Base-by-base conservation (phyloP, 2,113 vertebrate species). In the Psophia crepitans region DNA sequence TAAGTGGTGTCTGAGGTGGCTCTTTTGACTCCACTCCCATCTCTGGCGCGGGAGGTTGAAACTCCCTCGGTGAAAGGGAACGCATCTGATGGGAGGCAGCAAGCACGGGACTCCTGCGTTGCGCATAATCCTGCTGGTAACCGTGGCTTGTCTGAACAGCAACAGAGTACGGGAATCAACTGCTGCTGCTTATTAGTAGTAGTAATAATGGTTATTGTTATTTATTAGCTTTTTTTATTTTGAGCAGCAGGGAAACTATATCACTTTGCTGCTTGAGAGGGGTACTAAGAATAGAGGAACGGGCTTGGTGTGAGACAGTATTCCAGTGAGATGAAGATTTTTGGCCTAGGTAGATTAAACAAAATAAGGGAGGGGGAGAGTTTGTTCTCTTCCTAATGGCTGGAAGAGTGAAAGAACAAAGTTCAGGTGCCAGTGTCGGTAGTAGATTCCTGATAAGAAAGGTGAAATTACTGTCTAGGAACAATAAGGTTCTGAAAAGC, bases 1-100 rank as follows among this genome's bases (percentile, higher is more conserved):
- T 43, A 39, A 18, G 2, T 14, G 13, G 39, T n/a, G 51, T 24
- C 30, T 0, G 2, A 21, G 30, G 7, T 27, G 19, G 20, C 51
- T 58, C 12, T 79, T 41, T 30, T 28, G 71, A 9, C 70, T 65
- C 39, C 26, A 28, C 0, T 3, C 49, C 39, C 28, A 5, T 26
- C 60, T 49, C 61, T 75, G 65, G 12, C 32, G 23, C 5, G 63
- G 56, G 66, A 66, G 54, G 33, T 2, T 43, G 85, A 43, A 84
- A 84, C n/a, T 37, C 41, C 35, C 3, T 12, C 9, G 20, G 8
- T 33, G 11, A 13, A 20, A 61, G 14, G 44, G 44, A 70, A 6
- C 51, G 56, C 1, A 0, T 9, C 19, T 48, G 35, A 4, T 24
- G 33, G 4, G 60, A 66, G 61, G 58, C 33, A 58, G 56, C 51